These are phyloP conservation scores for Chrysaora quinquecirrha DNA, from an alignment of 30 jellyfish, hydroid and myxozoan genomes.

Conservation along the genomic window DNA sequence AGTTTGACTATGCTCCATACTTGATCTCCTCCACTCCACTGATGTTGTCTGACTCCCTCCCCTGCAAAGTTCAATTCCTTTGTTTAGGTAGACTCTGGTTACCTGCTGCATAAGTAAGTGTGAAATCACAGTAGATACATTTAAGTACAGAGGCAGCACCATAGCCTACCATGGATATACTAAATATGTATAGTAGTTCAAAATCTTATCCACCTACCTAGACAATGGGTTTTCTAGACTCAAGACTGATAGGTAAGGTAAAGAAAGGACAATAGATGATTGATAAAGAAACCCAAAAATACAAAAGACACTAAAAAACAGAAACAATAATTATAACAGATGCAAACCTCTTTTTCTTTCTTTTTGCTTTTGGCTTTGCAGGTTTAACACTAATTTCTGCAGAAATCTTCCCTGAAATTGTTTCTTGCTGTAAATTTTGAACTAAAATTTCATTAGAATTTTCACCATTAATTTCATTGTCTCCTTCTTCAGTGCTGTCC, in stretches of 20 bases:
- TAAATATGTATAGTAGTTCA: background rate
- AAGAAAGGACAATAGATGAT: background rate
- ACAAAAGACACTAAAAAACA: background rate
- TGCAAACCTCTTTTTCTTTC: conserved; percentile 61
- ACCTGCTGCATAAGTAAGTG: too few relatives aligned
- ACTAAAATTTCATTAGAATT: conserved; percentile 20
- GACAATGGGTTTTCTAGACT: background rate
- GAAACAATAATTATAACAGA: too few relatives aligned
- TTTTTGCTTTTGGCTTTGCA: conserved; percentile 45
- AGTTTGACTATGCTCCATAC: too few relatives aligned
- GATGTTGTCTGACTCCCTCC: too few relatives aligned
- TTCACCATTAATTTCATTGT: conserved; percentile 20
- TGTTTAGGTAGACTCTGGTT: too few relatives aligned
- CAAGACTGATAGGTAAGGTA: background rate
- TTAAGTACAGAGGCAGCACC: background rate
- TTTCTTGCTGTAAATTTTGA: background rate
- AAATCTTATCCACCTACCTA: background rate
- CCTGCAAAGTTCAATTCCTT: too few relatives aligned
- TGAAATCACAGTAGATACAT: too few relatives aligned
- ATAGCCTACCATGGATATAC: too few relatives aligned
- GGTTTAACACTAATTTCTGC: conserved; percentile 24
- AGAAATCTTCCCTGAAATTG: background rate
- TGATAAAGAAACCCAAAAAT: too few relatives aligned
- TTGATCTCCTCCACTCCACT: too few relatives aligned
- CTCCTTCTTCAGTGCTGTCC: conserved; percentile 18